A percentile compares a stretch with the other conserved stretches of the same genome.
These are phyloP conservation scores for Sphaerodactylus townsendi DNA, from an alignment of 2,113 vertebrate species.

Conservation along the genomic window DNA sequence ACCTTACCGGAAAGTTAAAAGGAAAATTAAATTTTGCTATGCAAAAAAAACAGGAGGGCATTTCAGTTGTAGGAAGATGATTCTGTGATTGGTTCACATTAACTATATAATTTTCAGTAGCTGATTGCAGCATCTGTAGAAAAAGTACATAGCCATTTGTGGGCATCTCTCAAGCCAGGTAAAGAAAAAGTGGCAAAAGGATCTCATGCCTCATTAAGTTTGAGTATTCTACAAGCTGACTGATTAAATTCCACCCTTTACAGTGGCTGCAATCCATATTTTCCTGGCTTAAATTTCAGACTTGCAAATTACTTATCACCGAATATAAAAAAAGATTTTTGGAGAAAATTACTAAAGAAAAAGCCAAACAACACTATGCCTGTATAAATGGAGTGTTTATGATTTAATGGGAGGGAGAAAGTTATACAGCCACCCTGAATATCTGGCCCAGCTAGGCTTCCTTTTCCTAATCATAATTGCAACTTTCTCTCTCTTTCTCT, in stretches of 20 bases:
- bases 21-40: slow-evolving; percentile 33
- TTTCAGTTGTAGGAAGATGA: fast-evolving
- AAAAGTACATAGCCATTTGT: slow-evolving; percentile 37
- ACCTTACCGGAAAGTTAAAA: neutral
- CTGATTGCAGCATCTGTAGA: neutral
- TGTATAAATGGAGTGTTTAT: neutral
- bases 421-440: no score
- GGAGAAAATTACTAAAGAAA: neutral
- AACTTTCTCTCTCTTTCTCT: no score
- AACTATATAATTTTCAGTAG: neutral
- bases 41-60: neutral
- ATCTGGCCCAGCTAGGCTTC: no score
- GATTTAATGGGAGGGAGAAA: neutral
- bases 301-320: neutral
- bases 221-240: neutral
- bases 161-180: neutral
- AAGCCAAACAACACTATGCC: neutral
- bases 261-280: neutral
- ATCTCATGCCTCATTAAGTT: slow-evolving; percentile 20
- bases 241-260: neutral
- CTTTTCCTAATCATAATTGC: no score
- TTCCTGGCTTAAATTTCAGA: neutral
- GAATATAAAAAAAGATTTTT: neutral
- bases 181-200: slow-evolving; percentile 11
- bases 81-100: neutral